A percentile compares a stretch with the other conserved stretches of the same genome.
Conservation (phyloP, 1,140 invertebrate genomes). For the Hylaeus anthracinus region DNA sequence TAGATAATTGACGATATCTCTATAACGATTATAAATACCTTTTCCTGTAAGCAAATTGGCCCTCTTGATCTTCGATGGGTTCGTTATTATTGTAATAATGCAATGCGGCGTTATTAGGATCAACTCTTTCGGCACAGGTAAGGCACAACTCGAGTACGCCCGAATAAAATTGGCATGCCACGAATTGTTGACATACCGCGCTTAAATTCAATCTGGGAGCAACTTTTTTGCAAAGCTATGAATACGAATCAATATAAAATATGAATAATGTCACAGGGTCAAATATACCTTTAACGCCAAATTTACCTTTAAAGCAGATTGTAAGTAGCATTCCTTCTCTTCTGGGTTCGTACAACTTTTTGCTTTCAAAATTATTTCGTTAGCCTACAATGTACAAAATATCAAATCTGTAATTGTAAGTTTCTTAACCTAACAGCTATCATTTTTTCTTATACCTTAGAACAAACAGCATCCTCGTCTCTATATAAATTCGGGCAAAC, state of each 20-base stretch:
- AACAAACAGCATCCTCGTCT: slow-evolving; percentile 96
- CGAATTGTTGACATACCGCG: slow-evolving; percentile 89
- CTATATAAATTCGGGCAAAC: slow-evolving; percentile 96
- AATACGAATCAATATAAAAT: slow-evolving; percentile 20
- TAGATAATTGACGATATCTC: no score
- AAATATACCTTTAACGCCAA: neutral
- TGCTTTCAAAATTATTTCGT: slow-evolving; percentile 92
- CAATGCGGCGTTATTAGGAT: slow-evolving; percentile 93
- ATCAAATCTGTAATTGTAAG: slow-evolving; percentile 2
- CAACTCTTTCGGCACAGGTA: slow-evolving; percentile 90
- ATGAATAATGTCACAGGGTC: slow-evolving; percentile 12
- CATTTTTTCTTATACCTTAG: slow-evolving; percentile 85
- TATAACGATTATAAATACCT: slow-evolving; percentile 76
- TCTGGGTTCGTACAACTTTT: slow-evolving; percentile 85
- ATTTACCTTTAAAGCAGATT: slow-evolving; percentile 85
- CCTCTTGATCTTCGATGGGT: slow-evolving; percentile 89
- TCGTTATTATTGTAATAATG: slow-evolving; percentile 94
- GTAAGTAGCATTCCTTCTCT: slow-evolving; percentile 88
- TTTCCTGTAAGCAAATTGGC: slow-evolving; percentile 86
- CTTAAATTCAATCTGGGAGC: slow-evolving; percentile 89
- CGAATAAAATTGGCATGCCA: slow-evolving; percentile 89
- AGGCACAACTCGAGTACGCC: slow-evolving; percentile 94
- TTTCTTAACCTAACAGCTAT: slow-evolving; percentile 14
- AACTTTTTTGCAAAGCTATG: slow-evolving; percentile 92
- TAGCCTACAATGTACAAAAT: slow-evolving; percentile 83